These are phyloP conservation scores for Lemur catta DNA, from an alignment of 2,797 vertebrate species.

Conservation along the genomic window DNA sequence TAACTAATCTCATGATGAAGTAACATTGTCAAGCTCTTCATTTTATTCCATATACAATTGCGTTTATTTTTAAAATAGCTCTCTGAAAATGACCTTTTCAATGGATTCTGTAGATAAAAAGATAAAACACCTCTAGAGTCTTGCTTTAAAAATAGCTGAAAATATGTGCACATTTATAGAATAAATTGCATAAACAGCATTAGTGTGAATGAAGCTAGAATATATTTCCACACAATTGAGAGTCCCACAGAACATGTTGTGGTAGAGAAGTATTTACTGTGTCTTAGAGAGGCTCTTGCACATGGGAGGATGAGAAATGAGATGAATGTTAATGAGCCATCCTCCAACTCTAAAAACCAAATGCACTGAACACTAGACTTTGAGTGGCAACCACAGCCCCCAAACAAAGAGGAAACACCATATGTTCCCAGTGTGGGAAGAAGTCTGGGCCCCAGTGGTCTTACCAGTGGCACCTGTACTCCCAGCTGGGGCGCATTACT, in stretches of 20 bases:
- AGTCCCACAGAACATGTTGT: background rate
- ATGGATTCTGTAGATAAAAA: background rate
- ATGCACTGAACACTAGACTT: background rate
- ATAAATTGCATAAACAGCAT: background rate
- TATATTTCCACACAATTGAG: background rate
- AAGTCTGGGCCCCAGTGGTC: background rate
- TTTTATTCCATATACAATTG: background rate
- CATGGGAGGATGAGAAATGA: background rate
- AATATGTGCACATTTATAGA: background rate
- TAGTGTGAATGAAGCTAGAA: background rate
- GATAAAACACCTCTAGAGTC: background rate
- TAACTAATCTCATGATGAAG: background rate
- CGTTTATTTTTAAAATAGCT: background rate
- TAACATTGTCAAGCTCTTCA: background rate
- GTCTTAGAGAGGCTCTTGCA: background rate
- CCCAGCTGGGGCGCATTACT: slow-evolving; percentile 2
- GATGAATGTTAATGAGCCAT: background rate
- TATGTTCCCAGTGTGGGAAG: background rate
- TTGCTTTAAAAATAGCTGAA: background rate
- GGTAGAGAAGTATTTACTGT: background rate
- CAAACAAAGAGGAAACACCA: background rate
- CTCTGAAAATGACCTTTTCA: background rate
- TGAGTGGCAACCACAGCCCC: background rate
- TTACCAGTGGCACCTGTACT: background rate
- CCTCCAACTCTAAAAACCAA: background rate